Conservation (phyloP, 2,113 vertebrate species). For the Paramormyrops kingsleyae region DNA sequence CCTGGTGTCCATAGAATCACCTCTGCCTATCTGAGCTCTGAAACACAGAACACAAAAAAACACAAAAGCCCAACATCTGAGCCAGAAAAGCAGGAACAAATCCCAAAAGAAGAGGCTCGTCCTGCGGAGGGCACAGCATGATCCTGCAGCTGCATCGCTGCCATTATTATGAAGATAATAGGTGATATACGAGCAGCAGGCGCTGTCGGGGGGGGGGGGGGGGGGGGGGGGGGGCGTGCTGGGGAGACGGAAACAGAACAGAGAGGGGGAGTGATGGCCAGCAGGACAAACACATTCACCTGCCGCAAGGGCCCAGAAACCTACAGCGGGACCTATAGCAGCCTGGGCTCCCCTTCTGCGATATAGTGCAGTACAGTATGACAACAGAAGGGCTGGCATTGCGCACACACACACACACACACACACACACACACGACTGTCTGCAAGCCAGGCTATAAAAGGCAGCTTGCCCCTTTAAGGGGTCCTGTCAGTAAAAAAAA, state of each 20-base stretch:
- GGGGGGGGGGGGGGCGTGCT: not conserved
- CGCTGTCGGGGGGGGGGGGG: not conserved
- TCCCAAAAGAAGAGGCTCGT: not conserved
- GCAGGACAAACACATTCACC: not conserved
- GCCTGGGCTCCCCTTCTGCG: not conserved
- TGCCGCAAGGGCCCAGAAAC: not conserved
- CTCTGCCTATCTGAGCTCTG: not conserved
- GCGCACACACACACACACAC: not conserved
- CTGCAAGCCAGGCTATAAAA: not conserved
- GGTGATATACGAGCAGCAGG: not conserved
- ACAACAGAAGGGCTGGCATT: not conserved
- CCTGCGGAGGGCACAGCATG: not conserved
- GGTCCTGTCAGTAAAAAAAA: not conserved
- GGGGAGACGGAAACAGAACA: not conserved
- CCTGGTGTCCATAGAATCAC: not conserved
- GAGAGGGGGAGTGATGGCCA: not conserved
- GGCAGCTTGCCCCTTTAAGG: conserved; percentile 9
- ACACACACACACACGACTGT: not conserved
- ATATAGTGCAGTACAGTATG: not conserved
- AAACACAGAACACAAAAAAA: not conserved
- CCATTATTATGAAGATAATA: not conserved
- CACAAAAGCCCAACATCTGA: not conserved
- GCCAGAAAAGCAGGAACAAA: not conserved
- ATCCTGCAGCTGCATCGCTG: not conserved
- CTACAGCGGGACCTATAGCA: not conserved